Base-by-base conservation (phyloP, 2,888 invertebrate genomes). In the Eurois occulta region DNA sequence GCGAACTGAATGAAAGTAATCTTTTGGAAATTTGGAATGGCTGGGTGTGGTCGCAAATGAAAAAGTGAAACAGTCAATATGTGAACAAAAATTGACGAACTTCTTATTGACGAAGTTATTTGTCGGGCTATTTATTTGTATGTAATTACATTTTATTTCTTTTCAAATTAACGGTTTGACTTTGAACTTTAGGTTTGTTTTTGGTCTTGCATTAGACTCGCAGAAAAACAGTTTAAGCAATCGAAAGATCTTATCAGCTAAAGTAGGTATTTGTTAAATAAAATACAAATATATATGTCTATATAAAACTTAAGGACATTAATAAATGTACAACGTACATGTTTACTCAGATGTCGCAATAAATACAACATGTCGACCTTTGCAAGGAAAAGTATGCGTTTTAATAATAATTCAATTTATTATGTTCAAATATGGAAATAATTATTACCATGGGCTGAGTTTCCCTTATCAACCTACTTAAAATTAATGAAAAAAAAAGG, bases 301-400 rank as follows among this genome's bases (percentile, higher is more conserved):
- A 18, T 46, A 16, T 41, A 66, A 66, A 28, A 78, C 35, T 38
- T 67, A 43, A 41, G 69, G 38, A 60, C 65, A 77, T 69, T 64
- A 52, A 52, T 65, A 64, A 65, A 43, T 41, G 68, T 62, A 52
- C 55, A 70, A 48, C 2, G 41, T 55, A 67, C 60, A 65, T 78
- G 73, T 82, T 82, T 78, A 74, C 48, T 67, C 81, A 82, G 81
- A 43, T 82, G 81, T 64, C 6, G 69, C 41, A 46, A 81, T 81
- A 68, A 75, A 72, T 64, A 69, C 38, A 72, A 58, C 77, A 70
- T 38, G 78, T 58, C 62, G 70, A 82, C 78, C 83, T 78, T 38
- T 67, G 35, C n/a, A 35, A 82, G 62, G 64, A 78, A 66, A 62
- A 80, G 73, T 72, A 55, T 28, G 70, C 46, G 46, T 60, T 69